Evolutionary conservation across 2,888 invertebrate species (phyloP).

Genomic region (Rhamphomyia laevipes): DNA sequence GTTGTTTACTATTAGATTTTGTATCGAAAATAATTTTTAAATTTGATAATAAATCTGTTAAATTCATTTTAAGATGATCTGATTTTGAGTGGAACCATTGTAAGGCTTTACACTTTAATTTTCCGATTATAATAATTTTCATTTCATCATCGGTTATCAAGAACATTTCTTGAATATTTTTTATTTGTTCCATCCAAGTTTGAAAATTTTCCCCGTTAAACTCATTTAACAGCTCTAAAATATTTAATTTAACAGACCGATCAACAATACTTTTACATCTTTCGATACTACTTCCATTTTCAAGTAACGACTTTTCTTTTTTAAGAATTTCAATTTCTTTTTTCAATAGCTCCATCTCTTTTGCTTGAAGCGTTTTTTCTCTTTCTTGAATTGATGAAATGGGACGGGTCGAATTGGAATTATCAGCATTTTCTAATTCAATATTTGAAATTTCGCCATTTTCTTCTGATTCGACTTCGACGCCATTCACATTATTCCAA

Average conservation of each 20-base stretch:
- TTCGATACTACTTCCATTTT: no score
- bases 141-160: not conserved
- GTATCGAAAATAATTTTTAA: not conserved
- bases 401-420: no score
- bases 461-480: no score
- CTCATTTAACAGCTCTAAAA: not conserved
- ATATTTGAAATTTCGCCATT: no score
- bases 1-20: not conserved
- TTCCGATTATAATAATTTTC: not conserved
- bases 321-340: no score
- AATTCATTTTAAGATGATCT: not conserved
- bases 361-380: no score
- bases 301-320: no score
- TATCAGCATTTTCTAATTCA: no score
- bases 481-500: no score
- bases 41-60: not conserved
- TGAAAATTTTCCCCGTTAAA: not conserved
- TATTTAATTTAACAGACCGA: not conserved
- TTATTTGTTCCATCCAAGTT: constrained; percentile 1
- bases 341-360: no score
- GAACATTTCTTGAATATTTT: not conserved
- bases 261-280: no score
- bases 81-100: not conserved
- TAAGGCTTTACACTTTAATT: constrained; percentile 2
- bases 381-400: no score